phyloP scores from a whole-genome alignment of 2,113 vertebrate species.

The Odocoileus virginianus region DNA sequence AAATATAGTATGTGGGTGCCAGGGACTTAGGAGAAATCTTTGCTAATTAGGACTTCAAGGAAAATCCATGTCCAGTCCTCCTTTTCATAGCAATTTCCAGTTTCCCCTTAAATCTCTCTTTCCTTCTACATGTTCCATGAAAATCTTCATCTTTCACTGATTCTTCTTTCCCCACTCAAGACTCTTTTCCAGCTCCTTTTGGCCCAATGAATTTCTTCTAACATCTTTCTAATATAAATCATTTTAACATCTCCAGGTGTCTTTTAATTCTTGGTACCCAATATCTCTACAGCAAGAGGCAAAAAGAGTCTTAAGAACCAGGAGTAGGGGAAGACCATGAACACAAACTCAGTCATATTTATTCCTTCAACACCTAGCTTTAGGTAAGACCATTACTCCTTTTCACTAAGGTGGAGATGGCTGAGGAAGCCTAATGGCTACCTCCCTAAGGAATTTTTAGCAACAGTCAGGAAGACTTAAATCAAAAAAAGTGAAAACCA shows the following conservation, averaged over 20 bases:
- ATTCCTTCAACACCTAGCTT: background rate
- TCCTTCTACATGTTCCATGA: background rate
- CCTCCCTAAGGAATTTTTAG: background rate
- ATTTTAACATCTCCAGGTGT: background rate
- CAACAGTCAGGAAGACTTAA: background rate
- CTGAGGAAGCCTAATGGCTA: background rate
- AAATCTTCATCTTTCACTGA: background rate
- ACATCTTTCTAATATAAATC: background rate
- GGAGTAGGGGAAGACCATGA: background rate
- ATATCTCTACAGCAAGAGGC: background rate
- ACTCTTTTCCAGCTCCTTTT: background rate
- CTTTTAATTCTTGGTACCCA: background rate
- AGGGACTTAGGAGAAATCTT: background rate
- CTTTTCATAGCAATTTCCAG: background rate
- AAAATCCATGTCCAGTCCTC: background rate
- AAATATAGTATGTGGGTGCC: background rate
- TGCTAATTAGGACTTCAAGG: background rate
- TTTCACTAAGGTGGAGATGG: background rate
- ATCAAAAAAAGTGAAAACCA: background rate
- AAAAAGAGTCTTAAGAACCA: background rate
- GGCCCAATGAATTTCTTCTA: background rate
- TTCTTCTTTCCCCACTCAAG: background rate
- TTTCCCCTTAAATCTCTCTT: background rate
- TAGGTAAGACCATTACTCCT: background rate
- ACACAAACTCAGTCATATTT: background rate